These are phyloP conservation scores for Brachionus rubens DNA, from an alignment of 1,140 invertebrate genomes.

Conservation along the genomic window DNA sequence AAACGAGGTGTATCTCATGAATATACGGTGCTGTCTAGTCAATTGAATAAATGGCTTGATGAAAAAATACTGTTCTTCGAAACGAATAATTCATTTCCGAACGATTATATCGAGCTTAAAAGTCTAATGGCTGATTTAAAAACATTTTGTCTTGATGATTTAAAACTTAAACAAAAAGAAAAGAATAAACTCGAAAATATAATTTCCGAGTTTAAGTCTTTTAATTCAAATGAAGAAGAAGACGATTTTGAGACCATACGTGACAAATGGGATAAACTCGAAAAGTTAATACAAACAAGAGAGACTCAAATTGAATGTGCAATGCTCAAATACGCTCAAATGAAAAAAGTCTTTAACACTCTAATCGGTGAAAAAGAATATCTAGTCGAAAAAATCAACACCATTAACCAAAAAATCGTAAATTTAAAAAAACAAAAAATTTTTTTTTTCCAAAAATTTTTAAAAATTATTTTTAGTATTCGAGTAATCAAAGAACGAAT, in stretches of 20 bases:
- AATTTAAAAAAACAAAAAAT: not conserved
- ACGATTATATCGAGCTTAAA: slow-evolving; percentile 21
- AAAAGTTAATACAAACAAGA: not conserved
- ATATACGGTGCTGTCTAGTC: not conserved
- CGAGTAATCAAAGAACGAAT: not conserved
- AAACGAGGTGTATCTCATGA: not conserved
- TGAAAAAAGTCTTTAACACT: not conserved
- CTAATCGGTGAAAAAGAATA: not conserved
- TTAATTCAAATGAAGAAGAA: not conserved
- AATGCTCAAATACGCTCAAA: not conserved
- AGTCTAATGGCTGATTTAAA: not conserved
- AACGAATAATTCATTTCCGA: not conserved
- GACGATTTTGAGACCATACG: not conserved
- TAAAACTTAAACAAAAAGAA: not conserved
- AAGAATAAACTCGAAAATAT: not conserved
- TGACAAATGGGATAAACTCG: not conserved
- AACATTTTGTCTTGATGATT: not conserved
- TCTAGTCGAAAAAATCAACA: not conserved
- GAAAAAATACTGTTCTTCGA: not conserved
- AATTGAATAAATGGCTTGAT: not conserved
- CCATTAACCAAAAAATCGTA: not conserved
- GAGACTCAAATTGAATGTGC: not conserved
- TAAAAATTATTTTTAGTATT: not conserved
- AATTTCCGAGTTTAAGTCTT: not conserved
- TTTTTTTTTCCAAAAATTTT: not conserved